Evolutionary conservation across 2,888 invertebrate genomes (phyloP), one percentile per base, ranked within the genome.

Genomic region (Drosophila austrosaltans): DNA sequence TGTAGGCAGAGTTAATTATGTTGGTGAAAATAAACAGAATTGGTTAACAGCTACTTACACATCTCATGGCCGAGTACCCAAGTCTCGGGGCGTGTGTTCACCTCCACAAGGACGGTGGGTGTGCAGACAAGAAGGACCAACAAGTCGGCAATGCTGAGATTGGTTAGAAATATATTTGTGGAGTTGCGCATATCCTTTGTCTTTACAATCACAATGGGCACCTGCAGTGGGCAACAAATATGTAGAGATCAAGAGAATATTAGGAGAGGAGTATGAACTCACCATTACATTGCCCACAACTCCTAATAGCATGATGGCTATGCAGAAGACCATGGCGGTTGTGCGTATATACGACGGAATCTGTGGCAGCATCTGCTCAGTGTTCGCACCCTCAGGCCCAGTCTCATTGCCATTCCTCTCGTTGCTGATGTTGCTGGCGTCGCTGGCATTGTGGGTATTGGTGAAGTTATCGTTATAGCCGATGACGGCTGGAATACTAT

Each of bases 161-260:
- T 98, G 92, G 98, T 96, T 89, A 98, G 94, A 92, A 98, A 98
- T 87, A 98, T 97, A 92, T 98, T 98, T 72, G 98, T 98, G 64
- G 98, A 97, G 91, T 97, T 98, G 89, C 97, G 94, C 97, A 98
- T 97, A 91, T 98, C 98, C 91, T 97, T 97, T 61, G 97, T 97
- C 92, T 96, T 96, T 90, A 97, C 94, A 79, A 98, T 97, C 81
- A 98, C 98, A 89, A 98, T 95, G 40, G 98, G 97, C 90, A 98
- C 92, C 93, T 93, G 77, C 1, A 40, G 48, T 4, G 10, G 36
- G 2, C 8, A 25, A 12, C 22, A 22, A 25, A 10, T 1, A 48
- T 12, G 3, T 20, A 22, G 40, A 53, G 8, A 6, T 3, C 7
- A 36, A 36, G 48, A 53, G 36, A 48, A 7, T 8, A n/a, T 28